These are phyloP conservation scores for Autographa gamma DNA, from an alignment of 2,888 invertebrate species.

Conservation along the genomic window DNA sequence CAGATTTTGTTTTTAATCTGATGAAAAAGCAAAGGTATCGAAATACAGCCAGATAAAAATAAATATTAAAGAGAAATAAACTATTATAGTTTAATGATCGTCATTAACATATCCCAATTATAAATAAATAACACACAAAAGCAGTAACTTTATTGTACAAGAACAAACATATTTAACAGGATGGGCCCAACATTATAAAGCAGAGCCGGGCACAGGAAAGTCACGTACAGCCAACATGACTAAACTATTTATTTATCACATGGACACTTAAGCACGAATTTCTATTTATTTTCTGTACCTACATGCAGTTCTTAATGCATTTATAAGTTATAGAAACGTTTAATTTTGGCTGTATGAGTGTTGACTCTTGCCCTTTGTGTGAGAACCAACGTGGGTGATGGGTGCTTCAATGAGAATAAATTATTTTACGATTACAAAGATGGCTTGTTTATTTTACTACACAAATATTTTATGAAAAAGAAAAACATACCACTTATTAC, in stretches of 20 bases:
- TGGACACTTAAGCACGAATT: conserved; percentile 76
- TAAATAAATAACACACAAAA: conserved; percentile 45
- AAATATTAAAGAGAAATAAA: background rate
- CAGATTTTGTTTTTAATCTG: too few relatives aligned
- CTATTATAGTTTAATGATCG: conserved; percentile 24
- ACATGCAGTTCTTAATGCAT: conserved; percentile 72
- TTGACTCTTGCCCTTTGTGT: conserved; percentile 47
- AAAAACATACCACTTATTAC: too few relatives aligned
- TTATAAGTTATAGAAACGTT: conserved; percentile 72
- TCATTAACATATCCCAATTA: conserved; percentile 44
- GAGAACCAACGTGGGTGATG: conserved; percentile 17
- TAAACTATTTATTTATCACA: conserved; percentile 70
- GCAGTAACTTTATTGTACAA: conserved; percentile 51
- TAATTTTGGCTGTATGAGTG: conserved; percentile 48
- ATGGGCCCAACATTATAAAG: conserved; percentile 51
- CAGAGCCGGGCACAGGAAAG: conserved; percentile 56
- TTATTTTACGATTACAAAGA: conserved; percentile 22
- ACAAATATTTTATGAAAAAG: background rate
- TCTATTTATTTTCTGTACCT: conserved; percentile 64
- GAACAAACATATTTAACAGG: conserved; percentile 57
- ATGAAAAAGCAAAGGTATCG: too few relatives aligned
- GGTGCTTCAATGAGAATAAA: conserved; percentile 15
- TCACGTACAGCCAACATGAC: conserved; percentile 76
- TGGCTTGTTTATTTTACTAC: background rate
- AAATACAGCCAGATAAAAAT: background rate